Conservation (phyloP, 2,797 vertebrate genomes). For the Oreochromis mossambicus region DNA sequence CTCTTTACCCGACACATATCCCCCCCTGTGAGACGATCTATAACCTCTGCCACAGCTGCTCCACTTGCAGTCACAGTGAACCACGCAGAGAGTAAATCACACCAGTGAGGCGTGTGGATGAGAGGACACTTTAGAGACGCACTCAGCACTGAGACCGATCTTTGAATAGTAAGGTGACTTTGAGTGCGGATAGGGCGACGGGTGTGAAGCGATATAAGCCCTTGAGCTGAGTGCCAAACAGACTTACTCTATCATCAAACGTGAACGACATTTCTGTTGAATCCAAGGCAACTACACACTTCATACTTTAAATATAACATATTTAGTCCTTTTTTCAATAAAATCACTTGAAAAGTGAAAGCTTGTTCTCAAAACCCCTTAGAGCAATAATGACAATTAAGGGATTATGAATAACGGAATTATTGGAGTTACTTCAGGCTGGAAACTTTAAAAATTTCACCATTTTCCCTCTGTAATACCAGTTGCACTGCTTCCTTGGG, state of each 20-base stretch:
- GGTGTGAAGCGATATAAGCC: background rate
- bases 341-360: background rate
- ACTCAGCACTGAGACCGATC: slow-evolving; percentile 29
- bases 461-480: background rate
- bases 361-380: background rate
- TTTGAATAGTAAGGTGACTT: slow-evolving; percentile 57
- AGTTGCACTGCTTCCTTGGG: background rate
- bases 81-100: slow-evolving; percentile 37
- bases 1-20: slow-evolving; percentile 46
- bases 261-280: background rate
- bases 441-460: background rate
- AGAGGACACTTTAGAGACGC: slow-evolving; percentile 28
- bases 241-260: background rate
- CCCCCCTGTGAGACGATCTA: slow-evolving; percentile 36
- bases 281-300: background rate
- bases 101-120: slow-evolving; percentile 28
- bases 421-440: background rate
- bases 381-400: background rate
- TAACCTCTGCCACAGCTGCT: slow-evolving; percentile 65
- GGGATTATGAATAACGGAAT: background rate
- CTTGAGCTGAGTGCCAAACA: background rate
- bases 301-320: background rate
- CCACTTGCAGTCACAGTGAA: slow-evolving; percentile 49
- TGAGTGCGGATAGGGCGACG: slow-evolving; percentile 8
- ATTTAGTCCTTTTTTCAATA: background rate